Base-by-base conservation (phyloP, 2,888 invertebrate genomes). In the Hypsopygia costalis region DNA sequence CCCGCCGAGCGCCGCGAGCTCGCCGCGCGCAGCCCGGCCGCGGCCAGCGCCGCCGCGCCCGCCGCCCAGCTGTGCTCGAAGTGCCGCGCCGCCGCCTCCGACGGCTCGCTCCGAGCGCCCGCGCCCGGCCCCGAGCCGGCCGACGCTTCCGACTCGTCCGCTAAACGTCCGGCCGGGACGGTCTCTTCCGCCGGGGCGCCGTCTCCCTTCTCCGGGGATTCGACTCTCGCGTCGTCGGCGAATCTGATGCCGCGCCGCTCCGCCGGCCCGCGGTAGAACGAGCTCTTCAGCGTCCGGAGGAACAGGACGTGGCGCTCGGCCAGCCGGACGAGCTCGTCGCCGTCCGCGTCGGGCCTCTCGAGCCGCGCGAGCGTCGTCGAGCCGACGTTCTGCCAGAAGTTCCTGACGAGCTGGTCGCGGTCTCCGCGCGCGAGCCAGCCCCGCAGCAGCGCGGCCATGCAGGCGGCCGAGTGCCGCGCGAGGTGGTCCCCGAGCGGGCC, bases 371-470 rank as follows among this genome's bases (percentile, higher is more conserved):
- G 31, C 3, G 76, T 41, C 0, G 74, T 75, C 1, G 75, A 62
- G 1, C 71, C 63, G 8, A 81, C 51, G 58, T 81, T 85, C 35
- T 79, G 78, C 88, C 88, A 88, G 49, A 76, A 81, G 47, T 75
- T 75, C 41, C 82, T 56, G 9, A 72, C 49, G 1, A 85, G 47
- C 30, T 69, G 79, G 11, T 81, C 79, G 54, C 63, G 79, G 9
- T 63, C 66, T 36, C 74, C 63, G 9, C 63, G 74, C 40, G 66
- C 65, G 35, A 80, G 71, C 86, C 86, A 85, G 47, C 65, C 74
- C 40, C 71, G 68, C 42, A 73, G 45, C 5, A 83, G 46, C 0
- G 66, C 49, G 0, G 71, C 60, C 73, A 82, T 73, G 37, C 47
- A 49, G 11, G 44, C 41, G 0, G 72, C 68, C 1, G 77, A 74